phyloP scores from a whole-genome alignment of 2,113 vertebrate species.

The Silurus asotus region DNA sequence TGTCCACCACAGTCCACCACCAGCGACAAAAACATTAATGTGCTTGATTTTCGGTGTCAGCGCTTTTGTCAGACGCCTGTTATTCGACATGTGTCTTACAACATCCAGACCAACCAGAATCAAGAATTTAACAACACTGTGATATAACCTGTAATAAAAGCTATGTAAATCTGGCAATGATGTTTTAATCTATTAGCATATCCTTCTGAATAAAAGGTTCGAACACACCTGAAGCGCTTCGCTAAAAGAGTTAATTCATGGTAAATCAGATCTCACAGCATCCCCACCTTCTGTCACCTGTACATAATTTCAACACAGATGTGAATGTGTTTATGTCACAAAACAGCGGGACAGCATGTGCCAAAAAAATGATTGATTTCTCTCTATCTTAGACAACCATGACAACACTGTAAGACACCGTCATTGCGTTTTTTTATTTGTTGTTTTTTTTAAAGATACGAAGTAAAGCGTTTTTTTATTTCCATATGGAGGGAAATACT shows the following conservation, averaged over 20 bases:
- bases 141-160: neutral
- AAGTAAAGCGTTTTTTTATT: neutral
- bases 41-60: neutral
- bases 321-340: neutral
- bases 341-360: neutral
- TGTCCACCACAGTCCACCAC: no score
- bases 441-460: neutral
- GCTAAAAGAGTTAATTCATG: neutral
- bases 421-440: neutral
- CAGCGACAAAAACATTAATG: neutral
- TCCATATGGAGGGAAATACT: neutral
- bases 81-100: neutral
- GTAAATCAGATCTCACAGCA: neutral
- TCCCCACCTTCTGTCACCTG: neutral
- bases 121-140: neutral
- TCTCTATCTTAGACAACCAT: conserved; percentile 15
- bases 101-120: neutral
- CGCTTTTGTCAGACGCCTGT: neutral
- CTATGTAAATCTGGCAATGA: neutral
- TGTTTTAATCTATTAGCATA: neutral
- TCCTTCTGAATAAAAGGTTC: neutral
- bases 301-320: neutral
- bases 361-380: conserved; percentile 19
- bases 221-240: neutral
- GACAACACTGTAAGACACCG: neutral